Evolutionary conservation across 2,113 vertebrate species (phyloP), one percentile per base, ranked within the genome.

Genomic region (Xenopus borealis): DNA sequence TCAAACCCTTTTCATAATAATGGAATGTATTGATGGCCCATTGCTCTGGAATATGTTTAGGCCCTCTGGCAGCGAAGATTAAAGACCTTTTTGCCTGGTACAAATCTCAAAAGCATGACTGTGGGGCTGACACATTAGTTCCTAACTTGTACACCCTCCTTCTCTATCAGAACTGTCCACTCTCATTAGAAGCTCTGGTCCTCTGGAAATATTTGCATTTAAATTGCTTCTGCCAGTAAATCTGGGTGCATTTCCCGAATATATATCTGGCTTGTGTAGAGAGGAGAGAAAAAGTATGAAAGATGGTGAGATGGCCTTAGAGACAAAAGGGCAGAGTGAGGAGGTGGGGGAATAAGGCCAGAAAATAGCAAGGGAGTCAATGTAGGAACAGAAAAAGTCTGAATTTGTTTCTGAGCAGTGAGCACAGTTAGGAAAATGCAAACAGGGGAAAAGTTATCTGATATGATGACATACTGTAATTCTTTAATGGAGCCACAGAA

Each of bases 151-250:
- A 33, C 61, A 27, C 62, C 74, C 47, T 64, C 59, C 74, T 69
- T 55, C 59, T 64, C 50, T 69, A 64, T 64, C 45, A 75, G 80
- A 46, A 19, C 79, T 74, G 72, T 71, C 80, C 71, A n/a, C 74
- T 78, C 79, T 79, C 69, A 66, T 80, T 80, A 82, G 67, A 69
- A 77, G 16, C 66, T 71, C 81, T 18, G 44, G 46, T 81, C 79
- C 53, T 71, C 72, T n/a, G 59, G 81, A 85, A 80, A 80, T 57
- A 88, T 89, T 89, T 88, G 86, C 86, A 87, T 88, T 88, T 86
- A 85, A 88, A 87, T 86, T 83, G 82, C 80, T 86, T 77, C 81
- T 83, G 74, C 78, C 69, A 61, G 10, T 44, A 58, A 78, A 62
- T 10, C 3, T 76, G 58, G 69, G 73, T 45, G 58, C 53, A 19